phyloP scores from a whole-genome alignment of 2,888 invertebrate genomes.

The Drosophila diplacantha region DNA sequence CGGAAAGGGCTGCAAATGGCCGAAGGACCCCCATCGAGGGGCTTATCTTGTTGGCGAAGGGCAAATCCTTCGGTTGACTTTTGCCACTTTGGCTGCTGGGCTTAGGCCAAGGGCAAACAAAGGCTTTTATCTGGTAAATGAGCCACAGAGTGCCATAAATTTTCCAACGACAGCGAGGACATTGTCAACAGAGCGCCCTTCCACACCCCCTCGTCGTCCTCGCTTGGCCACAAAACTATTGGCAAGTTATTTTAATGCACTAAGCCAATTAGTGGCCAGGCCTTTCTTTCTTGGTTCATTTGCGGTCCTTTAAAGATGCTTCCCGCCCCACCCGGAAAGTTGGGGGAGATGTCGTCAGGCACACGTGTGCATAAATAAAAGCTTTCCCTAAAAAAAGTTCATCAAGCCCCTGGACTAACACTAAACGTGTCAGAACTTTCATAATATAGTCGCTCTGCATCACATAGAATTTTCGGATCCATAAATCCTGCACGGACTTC shows the following conservation, averaged over 20 bases:
- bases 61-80: constrained; percentile 46
- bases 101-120: constrained; percentile 55
- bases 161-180: constrained; percentile 64
- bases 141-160: constrained; percentile 74
- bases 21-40: constrained; percentile 18
- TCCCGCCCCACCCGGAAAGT: neutral
- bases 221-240: constrained; percentile 61
- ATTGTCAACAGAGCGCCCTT: constrained; percentile 42
- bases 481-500: constrained; percentile 49
- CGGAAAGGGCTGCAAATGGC: constrained; percentile 22
- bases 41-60: constrained; percentile 52
- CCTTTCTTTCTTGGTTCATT: constrained; percentile 54
- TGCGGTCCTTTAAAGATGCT: constrained; percentile 47
- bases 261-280: constrained; percentile 68
- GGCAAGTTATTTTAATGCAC: constrained; percentile 70
- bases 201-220: constrained; percentile 2
- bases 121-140: constrained; percentile 66
- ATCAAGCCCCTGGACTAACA: constrained; percentile 53
- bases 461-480: constrained; percentile 35
- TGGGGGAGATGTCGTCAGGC: constrained; percentile 51
- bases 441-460: constrained; percentile 67
- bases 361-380: constrained; percentile 57
- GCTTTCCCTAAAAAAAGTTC: constrained; percentile 48
- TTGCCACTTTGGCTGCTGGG: constrained; percentile 45
- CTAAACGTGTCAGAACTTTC: constrained; percentile 70